phyloP scores from a whole-genome alignment of 2,113 vertebrate genomes.

The Junco hyemalis region DNA sequence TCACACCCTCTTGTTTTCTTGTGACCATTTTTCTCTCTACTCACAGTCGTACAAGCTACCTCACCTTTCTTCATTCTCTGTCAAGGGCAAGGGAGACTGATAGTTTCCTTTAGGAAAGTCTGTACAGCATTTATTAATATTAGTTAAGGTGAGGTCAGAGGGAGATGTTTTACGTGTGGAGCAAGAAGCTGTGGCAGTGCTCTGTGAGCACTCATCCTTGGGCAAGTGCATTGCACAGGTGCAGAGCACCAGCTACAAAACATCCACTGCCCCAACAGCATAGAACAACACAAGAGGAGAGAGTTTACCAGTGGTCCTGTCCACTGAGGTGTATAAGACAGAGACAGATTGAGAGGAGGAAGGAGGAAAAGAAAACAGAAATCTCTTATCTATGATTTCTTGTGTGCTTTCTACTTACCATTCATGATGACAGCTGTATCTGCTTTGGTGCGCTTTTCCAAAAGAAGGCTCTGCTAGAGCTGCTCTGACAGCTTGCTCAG shows the following conservation, averaged over 20 bases:
- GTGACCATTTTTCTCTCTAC: not conserved
- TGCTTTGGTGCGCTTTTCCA: not conserved
- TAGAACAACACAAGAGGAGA: not conserved
- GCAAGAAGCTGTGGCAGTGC: not conserved
- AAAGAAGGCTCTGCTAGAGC: not conserved
- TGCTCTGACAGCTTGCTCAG: not conserved
- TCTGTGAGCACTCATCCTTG: not conserved
- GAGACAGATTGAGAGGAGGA: not conserved
- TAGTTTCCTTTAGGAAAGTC: not conserved
- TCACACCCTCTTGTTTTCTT: not conserved
- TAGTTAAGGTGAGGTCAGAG: not conserved
- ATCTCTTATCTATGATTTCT: not conserved
- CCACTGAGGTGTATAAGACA: not conserved
- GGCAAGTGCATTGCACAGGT: not conserved
- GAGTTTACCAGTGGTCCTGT: not conserved
- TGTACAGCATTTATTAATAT: not conserved
- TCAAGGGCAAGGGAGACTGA: not conserved
- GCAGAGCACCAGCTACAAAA: not conserved
- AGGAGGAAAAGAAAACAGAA: not conserved
- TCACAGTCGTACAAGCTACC: fast-evolving
- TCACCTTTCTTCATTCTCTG: not conserved
- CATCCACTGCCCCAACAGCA: not conserved
- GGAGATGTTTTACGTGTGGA: not conserved
- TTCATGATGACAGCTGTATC: not conserved
- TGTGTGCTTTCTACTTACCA: not conserved